These are phyloP conservation scores for Tamandua tetradactyla DNA, from an alignment of 2,797 vertebrate genomes.

Conservation along the genomic window DNA sequence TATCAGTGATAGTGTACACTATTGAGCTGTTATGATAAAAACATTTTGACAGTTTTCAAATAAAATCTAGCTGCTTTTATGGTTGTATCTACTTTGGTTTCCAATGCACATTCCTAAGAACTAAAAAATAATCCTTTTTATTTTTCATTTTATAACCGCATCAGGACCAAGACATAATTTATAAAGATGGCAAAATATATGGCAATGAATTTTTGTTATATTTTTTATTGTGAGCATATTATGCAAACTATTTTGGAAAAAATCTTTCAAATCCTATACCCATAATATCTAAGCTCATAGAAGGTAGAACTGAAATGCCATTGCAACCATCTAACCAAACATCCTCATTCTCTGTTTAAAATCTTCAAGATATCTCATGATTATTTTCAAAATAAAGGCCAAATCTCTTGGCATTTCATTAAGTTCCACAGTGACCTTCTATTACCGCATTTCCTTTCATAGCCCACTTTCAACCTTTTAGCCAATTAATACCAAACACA, in stretches of 20 bases:
- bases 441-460: neutral
- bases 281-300: neutral
- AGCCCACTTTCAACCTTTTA: neutral
- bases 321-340: neutral
- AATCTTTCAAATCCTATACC: neutral
- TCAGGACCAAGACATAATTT: neutral
- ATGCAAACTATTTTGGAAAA: neutral
- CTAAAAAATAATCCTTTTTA: neutral
- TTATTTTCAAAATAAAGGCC: slow-evolving; percentile 8
- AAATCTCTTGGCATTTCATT: neutral
- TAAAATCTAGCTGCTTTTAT: neutral
- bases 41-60: slow-evolving; percentile 28
- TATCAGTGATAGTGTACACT: neutral
- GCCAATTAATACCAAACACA: neutral
- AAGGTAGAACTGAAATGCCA: neutral
- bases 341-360: neutral
- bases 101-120: neutral
- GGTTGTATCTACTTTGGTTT: neutral
- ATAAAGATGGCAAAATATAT: neutral
- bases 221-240: neutral
- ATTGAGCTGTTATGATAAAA: neutral
- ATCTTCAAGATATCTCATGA: neutral
- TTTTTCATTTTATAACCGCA: slow-evolving; percentile 7
- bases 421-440: neutral
- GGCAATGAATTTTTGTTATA: neutral